phyloP scores from a whole-genome alignment of 2,113 vertebrate genomes.

The Morphnarchus princeps region DNA sequence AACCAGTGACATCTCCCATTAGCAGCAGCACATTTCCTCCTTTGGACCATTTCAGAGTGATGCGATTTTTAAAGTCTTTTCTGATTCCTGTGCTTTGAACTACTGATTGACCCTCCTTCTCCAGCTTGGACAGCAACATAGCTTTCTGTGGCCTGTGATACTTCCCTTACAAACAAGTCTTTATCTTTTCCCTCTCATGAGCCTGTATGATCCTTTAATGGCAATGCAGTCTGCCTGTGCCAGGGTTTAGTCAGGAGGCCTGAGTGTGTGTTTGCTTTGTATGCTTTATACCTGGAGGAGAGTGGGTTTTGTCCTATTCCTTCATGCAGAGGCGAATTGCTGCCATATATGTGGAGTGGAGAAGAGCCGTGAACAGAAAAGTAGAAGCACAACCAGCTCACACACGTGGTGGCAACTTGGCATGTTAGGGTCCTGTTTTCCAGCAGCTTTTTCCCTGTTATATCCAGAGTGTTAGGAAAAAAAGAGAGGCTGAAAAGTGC shows the following conservation, averaged over 20 bases:
- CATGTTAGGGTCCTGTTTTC: neutral
- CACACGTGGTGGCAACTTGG: neutral
- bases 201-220: neutral
- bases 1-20: rapidly evolving
- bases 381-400: neutral
- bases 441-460: neutral
- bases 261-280: neutral
- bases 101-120: neutral
- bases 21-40: neutral
- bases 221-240: neutral
- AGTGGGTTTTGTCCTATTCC: neutral
- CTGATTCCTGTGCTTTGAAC: neutral
- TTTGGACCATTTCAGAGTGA: neutral
- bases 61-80: neutral
- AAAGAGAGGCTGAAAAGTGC: neutral
- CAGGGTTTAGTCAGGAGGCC: neutral
- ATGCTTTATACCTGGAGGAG: neutral
- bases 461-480: neutral
- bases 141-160: neutral
- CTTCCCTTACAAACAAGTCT: neutral
- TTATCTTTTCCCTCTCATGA: neutral
- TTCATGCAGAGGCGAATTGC: neutral
- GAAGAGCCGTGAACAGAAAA: neutral
- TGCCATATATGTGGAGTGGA: rapidly evolving
- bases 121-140: neutral